A percentile compares a stretch with the other conserved stretches of the same genome.
Evolutionary conservation across 2,113 vertebrate species (phyloP).

Genomic region (Platichthys flesus): DNA sequence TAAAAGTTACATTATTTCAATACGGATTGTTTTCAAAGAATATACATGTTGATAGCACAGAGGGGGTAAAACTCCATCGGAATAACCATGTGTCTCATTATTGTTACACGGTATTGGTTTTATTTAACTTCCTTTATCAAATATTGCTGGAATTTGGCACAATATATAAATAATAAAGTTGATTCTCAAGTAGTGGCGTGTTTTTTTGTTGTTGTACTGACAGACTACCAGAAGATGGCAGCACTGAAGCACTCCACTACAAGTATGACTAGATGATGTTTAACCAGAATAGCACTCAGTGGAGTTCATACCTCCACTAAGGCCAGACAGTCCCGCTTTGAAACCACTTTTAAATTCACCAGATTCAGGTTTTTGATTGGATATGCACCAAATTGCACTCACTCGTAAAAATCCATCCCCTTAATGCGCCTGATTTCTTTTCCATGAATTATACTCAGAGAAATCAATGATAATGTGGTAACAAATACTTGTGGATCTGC

Average conservation of each 20-base stretch:
- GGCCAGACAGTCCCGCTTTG: neutral
- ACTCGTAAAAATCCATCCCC: too few relatives aligned
- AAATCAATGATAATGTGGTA: too few relatives aligned
- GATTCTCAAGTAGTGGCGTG: neutral
- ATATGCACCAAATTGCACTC: too few relatives aligned
- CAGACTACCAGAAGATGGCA: conserved; percentile 61
- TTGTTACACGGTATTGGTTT: neutral
- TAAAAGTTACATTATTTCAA: conserved; percentile 10
- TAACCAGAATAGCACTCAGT: too few relatives aligned
- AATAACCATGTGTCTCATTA: conserved; percentile 11
- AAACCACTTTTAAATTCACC: neutral
- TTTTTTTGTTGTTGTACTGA: conserved; percentile 2
- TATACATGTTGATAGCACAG: conserved; percentile 15
- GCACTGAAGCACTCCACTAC: conserved; percentile 20
- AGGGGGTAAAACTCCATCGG: conserved; percentile 22
- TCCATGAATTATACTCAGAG: too few relatives aligned
- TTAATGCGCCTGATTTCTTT: too few relatives aligned
- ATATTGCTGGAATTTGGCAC: conserved; percentile 7
- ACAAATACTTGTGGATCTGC: too few relatives aligned
- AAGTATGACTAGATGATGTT: too few relatives aligned
- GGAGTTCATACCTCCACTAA: too few relatives aligned
- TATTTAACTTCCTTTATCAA: conserved; percentile 1
- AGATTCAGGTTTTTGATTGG: neutral
- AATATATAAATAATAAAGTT: conserved; percentile 38
- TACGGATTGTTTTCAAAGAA: neutral